phyloP scores from a whole-genome alignment of 1,140 invertebrate genomes.

The Drosophila subpulchrella region DNA sequence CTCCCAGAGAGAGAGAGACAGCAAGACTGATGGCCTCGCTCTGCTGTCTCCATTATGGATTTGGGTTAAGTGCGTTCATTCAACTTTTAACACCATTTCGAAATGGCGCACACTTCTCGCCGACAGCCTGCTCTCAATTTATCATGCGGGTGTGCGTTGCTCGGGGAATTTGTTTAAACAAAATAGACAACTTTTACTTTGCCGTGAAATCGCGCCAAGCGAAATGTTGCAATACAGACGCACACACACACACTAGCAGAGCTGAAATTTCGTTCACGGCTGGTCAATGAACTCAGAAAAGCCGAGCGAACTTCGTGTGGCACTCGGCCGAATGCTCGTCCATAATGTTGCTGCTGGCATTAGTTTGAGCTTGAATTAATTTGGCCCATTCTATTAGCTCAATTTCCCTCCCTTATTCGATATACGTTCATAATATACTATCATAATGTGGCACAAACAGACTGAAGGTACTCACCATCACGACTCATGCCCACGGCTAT shows the following conservation, averaged over 20 bases:
- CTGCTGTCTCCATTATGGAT: constrained; percentile 64
- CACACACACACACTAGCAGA: constrained; percentile 8
- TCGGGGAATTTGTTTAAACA: constrained; percentile 74
- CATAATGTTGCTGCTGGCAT: constrained; percentile 19
- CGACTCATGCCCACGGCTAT: constrained; percentile 99
- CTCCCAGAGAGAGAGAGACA: not conserved
- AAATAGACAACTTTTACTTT: constrained; percentile 80
- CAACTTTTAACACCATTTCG: constrained; percentile 84
- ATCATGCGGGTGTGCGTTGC: constrained; percentile 66
- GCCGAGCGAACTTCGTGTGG: constrained; percentile 36
- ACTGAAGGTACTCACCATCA: constrained; percentile 92
- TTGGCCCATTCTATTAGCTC: not conserved
- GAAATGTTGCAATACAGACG: constrained; percentile 61
- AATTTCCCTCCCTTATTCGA: not conserved
- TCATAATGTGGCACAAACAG: not conserved
- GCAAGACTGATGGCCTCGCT: constrained; percentile 35
- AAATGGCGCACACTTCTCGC: constrained; percentile 65
- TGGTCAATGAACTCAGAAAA: constrained; percentile 79
- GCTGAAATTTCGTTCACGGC: constrained; percentile 81
- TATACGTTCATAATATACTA: constrained; percentile 13
- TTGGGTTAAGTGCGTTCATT: constrained; percentile 84
- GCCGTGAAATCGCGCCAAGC: constrained; percentile 71
- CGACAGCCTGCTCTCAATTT: constrained; percentile 61
- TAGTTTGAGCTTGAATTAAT: constrained; percentile 40
- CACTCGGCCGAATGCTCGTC: constrained; percentile 7